Base-by-base conservation (phyloP, 2,888 invertebrate genomes). In the Temnothorax unifasciatus region DNA sequence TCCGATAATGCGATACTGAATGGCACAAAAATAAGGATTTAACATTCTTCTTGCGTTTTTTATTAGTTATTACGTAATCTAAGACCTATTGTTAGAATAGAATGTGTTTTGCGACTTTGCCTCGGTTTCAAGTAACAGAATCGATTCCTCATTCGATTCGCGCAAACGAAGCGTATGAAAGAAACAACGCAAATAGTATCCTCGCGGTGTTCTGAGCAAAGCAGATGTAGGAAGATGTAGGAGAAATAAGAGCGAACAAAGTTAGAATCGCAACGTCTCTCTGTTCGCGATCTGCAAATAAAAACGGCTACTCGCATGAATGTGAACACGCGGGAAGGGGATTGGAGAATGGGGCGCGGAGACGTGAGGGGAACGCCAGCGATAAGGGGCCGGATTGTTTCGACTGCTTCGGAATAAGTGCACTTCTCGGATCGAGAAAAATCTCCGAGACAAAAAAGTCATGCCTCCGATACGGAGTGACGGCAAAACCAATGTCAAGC, bases 301-400 rank as follows among this genome's bases (percentile, higher is more conserved):
- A 86, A 83, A 76, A 79, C 76, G 50, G 61, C 64, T 77, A 66
- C 44, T 73, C 52, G 54, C 69, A 57, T 57, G 44, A 57, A 71
- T 71, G 29, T 13, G 79, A 79, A 75, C 25, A 50, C 21, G 57
- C 57, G 52, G 15, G 11, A 44, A 29, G 69, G 34, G 25, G 18
- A 50, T 11, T 44, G 66, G 66, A 18, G 21, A 50, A 38, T 57
- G 11, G 44, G 41, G 52, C 25, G 50, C 38, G 69, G 44, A 79
- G 21, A 21, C 34, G 21, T n/a, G 21, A 79, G 41, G 68, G 68
- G 84, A 84, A 85, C 59, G 82, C 50, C n/a, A 47, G 69, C 64
- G 89, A 88, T 90, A 87, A 87, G 83, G 15, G 73, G 61, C 57
- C 66, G 25, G 83, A 88, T 87, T 86, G 83, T 88, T 84, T 71